Evolutionary conservation across 2,113 vertebrate species (phyloP).

Genomic region (Falcunculus frontatus): DNA sequence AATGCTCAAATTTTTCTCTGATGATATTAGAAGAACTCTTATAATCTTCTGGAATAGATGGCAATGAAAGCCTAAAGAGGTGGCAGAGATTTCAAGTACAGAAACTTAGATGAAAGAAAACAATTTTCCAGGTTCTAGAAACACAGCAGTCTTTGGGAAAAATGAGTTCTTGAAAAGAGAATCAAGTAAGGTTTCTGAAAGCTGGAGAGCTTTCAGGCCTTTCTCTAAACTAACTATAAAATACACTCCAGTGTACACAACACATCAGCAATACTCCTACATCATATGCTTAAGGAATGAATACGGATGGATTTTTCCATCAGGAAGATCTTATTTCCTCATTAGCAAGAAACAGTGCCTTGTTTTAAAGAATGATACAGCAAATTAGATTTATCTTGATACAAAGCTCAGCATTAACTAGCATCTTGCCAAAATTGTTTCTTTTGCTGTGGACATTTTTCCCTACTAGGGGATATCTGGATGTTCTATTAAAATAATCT

Average conservation of each 20-base stretch:
- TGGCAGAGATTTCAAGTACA: background rate
- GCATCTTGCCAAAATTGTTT: background rate
- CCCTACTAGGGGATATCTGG: background rate
- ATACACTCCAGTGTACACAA: background rate
- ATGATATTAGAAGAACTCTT: background rate
- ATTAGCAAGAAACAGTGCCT: background rate
- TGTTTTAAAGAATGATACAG: background rate
- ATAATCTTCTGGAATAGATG: background rate
- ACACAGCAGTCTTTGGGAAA: background rate
- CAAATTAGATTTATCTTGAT: background rate
- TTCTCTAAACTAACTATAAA: slow-evolving; percentile 13
- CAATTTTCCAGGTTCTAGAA: background rate
- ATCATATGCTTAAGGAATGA: background rate
- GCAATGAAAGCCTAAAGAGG: background rate
- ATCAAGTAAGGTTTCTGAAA: background rate
- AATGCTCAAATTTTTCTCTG: background rate
- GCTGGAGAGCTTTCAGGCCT: background rate
- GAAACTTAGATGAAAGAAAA: background rate
- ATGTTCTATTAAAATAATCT: background rate
- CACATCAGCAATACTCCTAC: background rate
- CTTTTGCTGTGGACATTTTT: background rate
- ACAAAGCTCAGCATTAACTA: background rate
- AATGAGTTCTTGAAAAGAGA: background rate
- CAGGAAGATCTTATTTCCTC: slow-evolving; percentile 29
- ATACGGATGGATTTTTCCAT: background rate